Evolutionary conservation across 2,888 invertebrate genomes (phyloP).

Genomic region (Ischnus inquisitorius): DNA sequence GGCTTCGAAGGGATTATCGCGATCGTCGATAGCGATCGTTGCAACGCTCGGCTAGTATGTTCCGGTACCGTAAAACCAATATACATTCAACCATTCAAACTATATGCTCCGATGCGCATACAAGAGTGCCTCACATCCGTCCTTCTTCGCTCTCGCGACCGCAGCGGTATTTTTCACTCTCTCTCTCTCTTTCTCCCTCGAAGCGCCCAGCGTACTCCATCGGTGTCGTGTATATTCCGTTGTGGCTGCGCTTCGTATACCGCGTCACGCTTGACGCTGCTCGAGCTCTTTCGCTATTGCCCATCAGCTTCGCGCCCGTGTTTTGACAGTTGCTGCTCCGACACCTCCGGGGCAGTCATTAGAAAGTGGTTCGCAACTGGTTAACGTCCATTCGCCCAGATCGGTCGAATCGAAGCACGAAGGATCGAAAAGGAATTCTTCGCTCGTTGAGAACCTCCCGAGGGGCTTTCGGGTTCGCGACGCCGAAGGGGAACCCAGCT

Average conservation of each 20-base stretch:
- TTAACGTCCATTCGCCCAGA: neutral
- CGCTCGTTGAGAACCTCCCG: constrained; percentile 12
- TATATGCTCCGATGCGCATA: constrained; percentile 48
- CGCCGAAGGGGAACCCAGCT: constrained; percentile 80
- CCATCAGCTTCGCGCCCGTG: constrained; percentile 77
- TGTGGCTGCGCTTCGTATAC: constrained; percentile 46
- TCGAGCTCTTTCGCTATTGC: constrained; percentile 65
- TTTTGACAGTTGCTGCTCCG: constrained; percentile 85
- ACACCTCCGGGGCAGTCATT: constrained; percentile 85
- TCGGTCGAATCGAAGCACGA: too few relatives aligned
- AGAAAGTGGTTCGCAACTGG: constrained; percentile 83
- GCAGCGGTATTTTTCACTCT: constrained; percentile 11
- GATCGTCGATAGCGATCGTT: constrained; percentile 50
- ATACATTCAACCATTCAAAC: constrained; percentile 1
- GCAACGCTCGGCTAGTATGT: constrained; percentile 12
- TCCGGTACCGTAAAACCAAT: constrained; percentile 36
- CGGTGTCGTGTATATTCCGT: constrained; percentile 27
- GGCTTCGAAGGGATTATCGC: constrained; percentile 13
- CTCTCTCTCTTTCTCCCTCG: too few relatives aligned
- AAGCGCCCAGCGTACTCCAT: constrained; percentile 30
- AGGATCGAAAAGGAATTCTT: neutral
- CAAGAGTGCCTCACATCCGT: constrained; percentile 32
- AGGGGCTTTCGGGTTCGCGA: neutral
- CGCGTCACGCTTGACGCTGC: constrained; percentile 72
- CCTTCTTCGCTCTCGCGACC: constrained; percentile 33